Evolutionary conservation across 2,888 invertebrate genomes (phyloP).

Genomic region (Macrosiphum euphorbiae): DNA sequence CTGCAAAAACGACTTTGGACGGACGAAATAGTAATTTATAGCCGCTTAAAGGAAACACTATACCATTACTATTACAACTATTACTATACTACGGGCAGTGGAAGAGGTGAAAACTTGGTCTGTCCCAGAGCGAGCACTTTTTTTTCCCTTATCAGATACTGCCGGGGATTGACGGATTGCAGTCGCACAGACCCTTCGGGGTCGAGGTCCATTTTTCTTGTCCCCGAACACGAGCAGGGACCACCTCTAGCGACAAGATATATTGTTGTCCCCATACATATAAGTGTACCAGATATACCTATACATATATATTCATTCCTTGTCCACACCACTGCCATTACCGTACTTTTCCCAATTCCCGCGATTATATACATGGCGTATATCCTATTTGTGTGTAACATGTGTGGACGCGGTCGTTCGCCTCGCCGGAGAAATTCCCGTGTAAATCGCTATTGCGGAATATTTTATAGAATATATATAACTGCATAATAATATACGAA

Average conservation of each 20-base stretch:
- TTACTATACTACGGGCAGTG: background rate
- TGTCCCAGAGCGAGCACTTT: conserved; percentile 11
- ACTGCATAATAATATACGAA: background rate
- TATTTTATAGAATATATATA: background rate
- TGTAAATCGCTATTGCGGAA: background rate
- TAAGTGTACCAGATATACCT: background rate
- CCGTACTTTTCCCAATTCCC: background rate
- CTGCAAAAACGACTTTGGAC: conserved; percentile 14
- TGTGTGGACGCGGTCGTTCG: background rate
- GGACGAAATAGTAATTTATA: conserved; percentile 53
- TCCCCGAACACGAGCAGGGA: conserved; percentile 36
- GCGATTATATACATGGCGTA: background rate
- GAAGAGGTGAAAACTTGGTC: conserved; percentile 50
- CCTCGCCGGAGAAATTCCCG: background rate
- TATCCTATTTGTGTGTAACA: background rate
- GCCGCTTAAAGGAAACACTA: conserved; percentile 43
- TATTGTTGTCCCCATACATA: conserved; percentile 35
- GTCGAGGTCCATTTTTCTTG: conserved; percentile 60
- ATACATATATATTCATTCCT: background rate
- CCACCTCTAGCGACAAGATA: conserved; percentile 53
- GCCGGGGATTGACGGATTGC: conserved; percentile 60
- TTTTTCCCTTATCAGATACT: conserved; percentile 45
- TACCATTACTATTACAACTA: conserved; percentile 25
- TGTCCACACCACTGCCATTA: background rate
- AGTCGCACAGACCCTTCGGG: conserved; percentile 56